Percentiles rank a stretch among this genome's conserved stretches.
phyloP scores from a whole-genome alignment of 2,888 invertebrate species.

The Pecten maximus region DNA sequence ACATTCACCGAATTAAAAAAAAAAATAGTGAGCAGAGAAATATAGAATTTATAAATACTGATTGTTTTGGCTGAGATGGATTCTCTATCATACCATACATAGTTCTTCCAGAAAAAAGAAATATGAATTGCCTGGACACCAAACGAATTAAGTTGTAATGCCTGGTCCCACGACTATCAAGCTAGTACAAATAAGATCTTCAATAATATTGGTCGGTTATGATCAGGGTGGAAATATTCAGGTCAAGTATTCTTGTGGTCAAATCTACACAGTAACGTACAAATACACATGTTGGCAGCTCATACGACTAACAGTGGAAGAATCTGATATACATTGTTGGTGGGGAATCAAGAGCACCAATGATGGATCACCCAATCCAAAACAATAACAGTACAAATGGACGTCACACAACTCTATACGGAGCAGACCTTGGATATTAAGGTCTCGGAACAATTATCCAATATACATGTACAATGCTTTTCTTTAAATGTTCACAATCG shows the following conservation, averaged over 20 bases:
- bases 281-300: slow-evolving; percentile 5
- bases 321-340: slow-evolving; percentile 2
- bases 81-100: not conserved
- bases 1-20: too few relatives aligned
- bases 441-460: not conserved
- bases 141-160: not conserved
- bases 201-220: not conserved
- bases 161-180: not conserved
- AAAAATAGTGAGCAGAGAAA: too few relatives aligned
- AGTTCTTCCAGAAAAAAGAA: too few relatives aligned
- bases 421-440: not conserved
- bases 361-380: slow-evolving; percentile 1
- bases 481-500: not conserved
- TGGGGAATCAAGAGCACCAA: not conserved
- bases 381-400: not conserved
- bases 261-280: slow-evolving; percentile 7
- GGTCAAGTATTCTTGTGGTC: not conserved
- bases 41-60: too few relatives aligned
- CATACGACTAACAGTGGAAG: not conserved
- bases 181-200: not conserved
- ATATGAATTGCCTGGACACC: not conserved
- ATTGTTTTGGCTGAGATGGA: not conserved
- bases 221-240: not conserved
- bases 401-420: not conserved
- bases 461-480: not conserved